A percentile compares a stretch with the other conserved stretches of the same genome.
These are phyloP conservation scores for Redunca redunca DNA, from an alignment of 2,113 vertebrate genomes.

Conservation along the genomic window DNA sequence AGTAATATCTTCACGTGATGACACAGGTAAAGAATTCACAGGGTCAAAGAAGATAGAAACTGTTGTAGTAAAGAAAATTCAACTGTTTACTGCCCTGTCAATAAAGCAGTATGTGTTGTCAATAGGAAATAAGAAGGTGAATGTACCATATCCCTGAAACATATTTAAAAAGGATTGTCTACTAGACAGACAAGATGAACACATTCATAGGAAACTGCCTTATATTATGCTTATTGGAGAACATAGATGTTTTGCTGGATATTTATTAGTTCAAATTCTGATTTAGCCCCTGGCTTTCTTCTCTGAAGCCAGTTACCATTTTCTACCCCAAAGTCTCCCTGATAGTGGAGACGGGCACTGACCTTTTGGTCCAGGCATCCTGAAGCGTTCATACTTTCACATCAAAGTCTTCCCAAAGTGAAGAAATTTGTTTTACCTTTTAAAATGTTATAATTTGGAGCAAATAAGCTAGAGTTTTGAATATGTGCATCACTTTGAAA, in stretches of 20 bases:
- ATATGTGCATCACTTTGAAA: slow-evolving; percentile 24
- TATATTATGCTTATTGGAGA: not conserved
- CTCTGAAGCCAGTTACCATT: not conserved
- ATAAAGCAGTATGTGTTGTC: not conserved
- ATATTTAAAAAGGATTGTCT: not conserved
- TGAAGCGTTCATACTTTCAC: not conserved
- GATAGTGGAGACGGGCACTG: not conserved
- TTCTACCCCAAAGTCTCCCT: not conserved
- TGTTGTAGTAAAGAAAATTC: not conserved
- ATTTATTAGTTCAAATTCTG: not conserved
- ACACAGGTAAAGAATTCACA: not conserved
- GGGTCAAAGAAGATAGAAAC: not conserved
- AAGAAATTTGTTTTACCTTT: slow-evolving; percentile 1
- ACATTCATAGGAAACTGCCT: not conserved
- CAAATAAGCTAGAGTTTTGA: slow-evolving; percentile 9
- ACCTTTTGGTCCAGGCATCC: not conserved
- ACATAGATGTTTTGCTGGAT: not conserved
- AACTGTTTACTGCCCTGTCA: not conserved
- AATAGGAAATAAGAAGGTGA: not conserved
- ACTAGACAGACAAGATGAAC: not conserved
- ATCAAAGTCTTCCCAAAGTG: not conserved
- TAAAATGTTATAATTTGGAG: not conserved
- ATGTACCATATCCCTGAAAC: not conserved
- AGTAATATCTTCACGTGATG: not conserved
- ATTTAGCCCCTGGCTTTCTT: not conserved